Evolutionary conservation across 2,888 invertebrate genomes (phyloP), one percentile per base, ranked within the genome.

Genomic region (Ennomos quercinarius): DNA sequence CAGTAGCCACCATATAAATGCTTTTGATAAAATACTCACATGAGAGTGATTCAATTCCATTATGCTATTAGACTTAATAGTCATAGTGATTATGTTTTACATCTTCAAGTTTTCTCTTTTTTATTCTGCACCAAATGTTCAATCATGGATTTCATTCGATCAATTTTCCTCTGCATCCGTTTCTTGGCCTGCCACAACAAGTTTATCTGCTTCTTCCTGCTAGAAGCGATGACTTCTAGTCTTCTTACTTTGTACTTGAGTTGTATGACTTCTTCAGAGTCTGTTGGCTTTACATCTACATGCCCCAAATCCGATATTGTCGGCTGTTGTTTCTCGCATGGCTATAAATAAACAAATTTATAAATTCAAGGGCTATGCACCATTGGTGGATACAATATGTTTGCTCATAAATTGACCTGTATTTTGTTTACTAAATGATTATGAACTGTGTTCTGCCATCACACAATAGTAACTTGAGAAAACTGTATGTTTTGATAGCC

Each of bases 241-340:
- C 87, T 76, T 0, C 74, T 74, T 0, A 90, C 74, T 74, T 83
- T 87, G 64, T 83, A 68, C 66, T 87, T 90, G 0, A 90, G 64
- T 61, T 83, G 63, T 2, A 85, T 74, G 0, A 88, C 82, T 71
- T 89, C 87, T 45, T 82, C 74, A 0, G 87, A 66, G 51, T 91
- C 89, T 0, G 72, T 73, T 0, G 83, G 72, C 10, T 73, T 73
- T 1, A 87, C 75, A 11, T 86, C 77, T 34, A 80, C 56, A 0
- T 81, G 78, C 37, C 78, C 64, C 5, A 73, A 51, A 1, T 70
- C 66, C 0, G 81, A 76, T 61, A 89, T 83, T 10, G 87, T 87
- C n/a, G 80, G 81, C 50, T 79, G 79, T 11, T 63, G 68, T 9
- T 75, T 74, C 76, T 89, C 88, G 50, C 85, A 86, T 2, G 81